Base-by-base conservation (phyloP, 30 jellyfish, hydroid and myxozoan genomes). In the Phacellophora camtschatica region DNA sequence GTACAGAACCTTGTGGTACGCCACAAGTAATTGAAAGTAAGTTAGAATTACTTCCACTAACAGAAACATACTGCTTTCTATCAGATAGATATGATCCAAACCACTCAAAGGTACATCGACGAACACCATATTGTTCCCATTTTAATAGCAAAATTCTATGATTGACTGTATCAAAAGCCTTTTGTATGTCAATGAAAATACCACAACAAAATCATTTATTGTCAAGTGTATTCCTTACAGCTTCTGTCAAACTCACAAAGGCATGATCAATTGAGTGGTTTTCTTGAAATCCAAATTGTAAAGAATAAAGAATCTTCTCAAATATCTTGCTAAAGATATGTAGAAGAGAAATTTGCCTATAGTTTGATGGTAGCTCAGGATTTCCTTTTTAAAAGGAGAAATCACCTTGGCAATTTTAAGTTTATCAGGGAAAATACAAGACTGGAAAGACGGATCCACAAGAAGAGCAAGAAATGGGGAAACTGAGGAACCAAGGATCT, bases 261-360 rank as follows among this genome's bases (percentile, higher is more conserved):
- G 55, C 55, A 41, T 41, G 55, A 41, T 41, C 16, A n/a, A 15
- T n/a, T n/a, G n/a, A n/a, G n/a, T n/a, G n/a, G n/a, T n/a, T n/a
- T n/a, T n/a, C n/a, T n/a, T n/a, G n/a, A n/a, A n/a, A n/a, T n/a
- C n/a, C n/a, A n/a, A n/a, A n/a, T n/a, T n/a, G 27, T 6, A 7
- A 39, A 31, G 12, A 33, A 39, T 19, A 22, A 18, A 48, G 27
- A 7, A 74, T 11, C 70, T 74, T 53, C 43, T 74, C 88, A 30
- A 74, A 51, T 9, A 74, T 51, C 41, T 74, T 74, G 31, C 67
- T 74, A 27, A 74, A 45, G 51, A 45, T 56, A 23, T 84, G 43
- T 20, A 74, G 88, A 28, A 74, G 83, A 31, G 88, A 74, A 27
- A 74, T 54, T 53, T 65, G 88, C 16, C 88, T 74, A 56, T 74